Base-by-base conservation (phyloP, 2,797 vertebrate genomes). In the Lycodopsis pacificus region DNA sequence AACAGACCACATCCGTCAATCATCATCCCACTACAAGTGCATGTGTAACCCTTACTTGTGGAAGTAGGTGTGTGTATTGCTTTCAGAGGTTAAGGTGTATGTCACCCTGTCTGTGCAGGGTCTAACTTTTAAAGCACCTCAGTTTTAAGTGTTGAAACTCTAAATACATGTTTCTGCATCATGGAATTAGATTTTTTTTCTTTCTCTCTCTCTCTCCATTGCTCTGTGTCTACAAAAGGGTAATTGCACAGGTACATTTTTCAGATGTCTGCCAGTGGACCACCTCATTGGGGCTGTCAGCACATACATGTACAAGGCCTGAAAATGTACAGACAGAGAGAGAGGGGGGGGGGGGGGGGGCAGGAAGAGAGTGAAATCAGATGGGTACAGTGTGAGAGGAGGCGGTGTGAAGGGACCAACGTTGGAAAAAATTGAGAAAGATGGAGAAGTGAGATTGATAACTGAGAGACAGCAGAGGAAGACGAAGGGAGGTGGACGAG, bases 171-270 rank as follows among this genome's bases (percentile, higher is more conserved):
- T 87, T 90, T 74, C 57, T 77, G 17, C 56, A 42, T 49, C 14
- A 12, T 67, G 84, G 86, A 86, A 87, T 89, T 79, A 78, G 19
- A 30, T 42, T 82, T 86, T 79, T 42, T 73, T 42, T 27, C 2
- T 27, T 3, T 58, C 3, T 58, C 38, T 22, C 25, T 58, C 42
- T 77, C 25, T 58, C 42, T 79, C 44, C 49, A n/a, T 78, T 70
- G 58, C 72, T 49, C 49, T 48, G 68, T 86, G 71, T 89, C 76
- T 83, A 77, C 77, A 80, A 48, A 67, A 67, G 62, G 85, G 76
- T 92, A 92, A 94, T 91, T 91, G 82, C 82, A 64, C 82, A 75
- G 81, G 85, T 90, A 90, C 92, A 94, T 93, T 94, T 93, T 93
- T 94, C 70, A 89, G 86, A 92, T 92, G 88, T 92, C 91, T 93